Evolutionary conservation across 1,140 invertebrate genomes (phyloP), one percentile per base, ranked within the genome.

Genomic region (Cardiocondyla obscurior): DNA sequence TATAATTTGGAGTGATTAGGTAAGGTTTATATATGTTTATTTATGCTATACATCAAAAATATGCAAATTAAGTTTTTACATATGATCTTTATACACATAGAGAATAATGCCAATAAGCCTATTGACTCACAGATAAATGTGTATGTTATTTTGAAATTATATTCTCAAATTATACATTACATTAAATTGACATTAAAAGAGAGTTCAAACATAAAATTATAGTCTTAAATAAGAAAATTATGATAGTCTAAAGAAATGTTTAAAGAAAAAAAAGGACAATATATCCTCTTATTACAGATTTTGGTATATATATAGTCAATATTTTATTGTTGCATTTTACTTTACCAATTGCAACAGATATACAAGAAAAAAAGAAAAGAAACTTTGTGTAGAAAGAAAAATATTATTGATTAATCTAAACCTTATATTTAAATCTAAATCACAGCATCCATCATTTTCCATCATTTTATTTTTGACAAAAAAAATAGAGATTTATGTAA

Each of bases 201-300:
- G 14, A 72, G 49, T 72, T 72, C 14, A 3, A 3, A 72, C 33
- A 1, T 53, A 55, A 72, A 57, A 72, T 25, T 55, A n/a, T 55
- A 72, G 19, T 72, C 6, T 19, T 25, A 57, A 55, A 55, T 55
- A 70, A 33, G 3, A 70, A 49, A 42, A 8, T 42, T 16, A 25
- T 30, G n/a, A 28, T 53, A 36, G 7, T 70, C 19, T 72, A 36
- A 14, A 7, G 0, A n/a, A n/a, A 72, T 22, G 1, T 12, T 53
- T 6, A 4, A 39, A 19, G 6, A 19, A 55, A 25, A 22, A 67
- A 46, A 19, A 16, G 19, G 25, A 69, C 44, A 28, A 30, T 28
- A 6, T 42, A 42, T 64, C 4, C 12, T 2, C 3, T 2, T 64
- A 3, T 12, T 62, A 62, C n/a, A 36, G n/a, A 62, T 62, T 62